These are phyloP conservation scores for Mythimna ferrago DNA, from an alignment of 2,888 invertebrate species.

Conservation along the genomic window DNA sequence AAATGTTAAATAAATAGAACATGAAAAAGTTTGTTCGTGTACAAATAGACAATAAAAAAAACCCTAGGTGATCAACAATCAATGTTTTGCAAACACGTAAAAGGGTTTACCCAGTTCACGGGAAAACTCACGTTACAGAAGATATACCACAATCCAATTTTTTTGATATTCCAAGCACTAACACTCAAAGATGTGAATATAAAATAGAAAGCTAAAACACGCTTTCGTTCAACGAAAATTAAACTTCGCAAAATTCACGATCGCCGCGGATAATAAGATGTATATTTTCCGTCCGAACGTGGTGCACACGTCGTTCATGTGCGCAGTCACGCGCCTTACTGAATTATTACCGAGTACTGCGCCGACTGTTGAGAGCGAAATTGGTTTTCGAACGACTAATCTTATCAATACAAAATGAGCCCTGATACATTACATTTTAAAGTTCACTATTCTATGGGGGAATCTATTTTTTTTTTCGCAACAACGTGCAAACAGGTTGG, in stretches of 20 bases:
- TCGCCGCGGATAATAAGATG: conserved; percentile 67
- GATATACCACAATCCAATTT: conserved; percentile 71
- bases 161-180: conserved; percentile 63
- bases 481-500: conserved; percentile 79
- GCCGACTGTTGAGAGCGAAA: conserved; percentile 86
- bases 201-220: conserved; percentile 61
- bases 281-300: conserved; percentile 62
- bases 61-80: conserved; percentile 55
- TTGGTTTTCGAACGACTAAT: conserved; percentile 80
- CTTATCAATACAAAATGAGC: conserved; percentile 71
- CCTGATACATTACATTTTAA: conserved; percentile 66
- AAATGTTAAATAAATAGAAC: conserved; percentile 8
- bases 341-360: conserved; percentile 82
- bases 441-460: conserved; percentile 70
- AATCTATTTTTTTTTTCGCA: conserved; percentile 72
- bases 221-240: conserved; percentile 65
- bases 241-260: conserved; percentile 74
- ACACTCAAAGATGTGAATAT: conserved; percentile 60
- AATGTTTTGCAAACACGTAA: conserved; percentile 74
- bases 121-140: conserved; percentile 71
- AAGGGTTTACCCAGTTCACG: conserved; percentile 67
- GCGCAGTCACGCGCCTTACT: conserved; percentile 86
- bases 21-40: background rate
- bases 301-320: conserved; percentile 73
- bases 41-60: conserved; percentile 11